Base-by-base conservation (phyloP, 1,140 invertebrate genomes). In the Leptoteleia sp. region DNA sequence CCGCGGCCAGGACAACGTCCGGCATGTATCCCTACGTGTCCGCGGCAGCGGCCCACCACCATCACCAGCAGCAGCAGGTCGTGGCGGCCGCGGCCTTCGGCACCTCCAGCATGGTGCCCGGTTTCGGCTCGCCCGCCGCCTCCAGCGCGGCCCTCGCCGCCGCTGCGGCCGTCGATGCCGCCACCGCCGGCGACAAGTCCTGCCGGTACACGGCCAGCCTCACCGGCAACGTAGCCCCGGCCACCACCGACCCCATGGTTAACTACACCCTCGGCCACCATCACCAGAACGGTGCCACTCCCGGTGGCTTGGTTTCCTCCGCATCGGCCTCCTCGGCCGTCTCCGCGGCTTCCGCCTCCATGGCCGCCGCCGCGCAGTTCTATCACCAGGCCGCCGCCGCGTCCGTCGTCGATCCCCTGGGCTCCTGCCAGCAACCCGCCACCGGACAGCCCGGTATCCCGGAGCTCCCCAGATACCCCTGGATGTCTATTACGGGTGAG, bases 401-500 rank as follows among this genome's bases (percentile, higher is more conserved):
- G 5, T 92, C 92, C 54, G 92, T 92, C 72, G 92, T 92, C 29
- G 92, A 93, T 85, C 92, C 92, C 15, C 85, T 92, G 43, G 91
- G 91, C 61, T 92, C 92, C 42, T 92, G 91, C 87, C 93, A 89
- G 86, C 93, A 94, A 84, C 92, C 92, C 16, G 89, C 92, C 22
- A 89, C 93, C 80, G 91, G 93, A 82, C 91, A 94, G 90, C 92
- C 94, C 82, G 89, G 92, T 48, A 93, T 95, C 80, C 95, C 95
- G 22, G 95, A 96, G 88, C 95, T 97, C 84, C 96, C 96, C 9
- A 92, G 96, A 84, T 97, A 97, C 89, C 96, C 96, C n/a, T 98
- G 96, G 96, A 97, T 98, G 96, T 96, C 96, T 80, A 96, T 97
- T 88, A 97, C 96, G 91, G 96, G 96, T 97, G 93, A 94, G 92